Evolutionary conservation across 2,113 vertebrate genomes (phyloP).

Genomic region (Rynchops niger): DNA sequence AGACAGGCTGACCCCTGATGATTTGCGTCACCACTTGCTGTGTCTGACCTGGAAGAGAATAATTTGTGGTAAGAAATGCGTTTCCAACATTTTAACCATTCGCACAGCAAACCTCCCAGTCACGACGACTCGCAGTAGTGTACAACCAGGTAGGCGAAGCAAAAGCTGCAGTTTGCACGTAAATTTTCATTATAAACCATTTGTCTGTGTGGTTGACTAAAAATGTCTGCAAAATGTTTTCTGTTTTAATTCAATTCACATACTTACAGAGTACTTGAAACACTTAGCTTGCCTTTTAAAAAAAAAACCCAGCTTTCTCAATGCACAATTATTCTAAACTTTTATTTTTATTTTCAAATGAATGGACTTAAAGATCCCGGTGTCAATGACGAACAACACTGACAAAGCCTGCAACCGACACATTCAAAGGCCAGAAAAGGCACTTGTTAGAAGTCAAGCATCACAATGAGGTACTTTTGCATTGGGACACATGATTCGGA

Average conservation of each 20-base stretch:
- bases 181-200: background rate
- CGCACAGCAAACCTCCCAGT: background rate
- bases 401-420: background rate
- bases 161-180: background rate
- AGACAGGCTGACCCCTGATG: conserved; percentile 83
- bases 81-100: background rate
- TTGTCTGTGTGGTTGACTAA: background rate
- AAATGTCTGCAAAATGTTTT: background rate
- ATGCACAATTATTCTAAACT: background rate
- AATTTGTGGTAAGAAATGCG: background rate
- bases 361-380: background rate
- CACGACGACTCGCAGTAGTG: background rate
- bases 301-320: background rate
- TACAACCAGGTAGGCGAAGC: background rate
- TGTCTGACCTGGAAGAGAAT: conserved; percentile 78
- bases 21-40: conserved; percentile 87
- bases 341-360: background rate
- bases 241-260: background rate
- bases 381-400: background rate
- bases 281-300: background rate
- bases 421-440: background rate
- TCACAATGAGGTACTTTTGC: background rate
- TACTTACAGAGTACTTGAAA: background rate
- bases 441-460: background rate
- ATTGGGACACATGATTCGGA: background rate